phyloP scores from a whole-genome alignment of 2,113 vertebrate genomes.

The Tor tambroides region DNA sequence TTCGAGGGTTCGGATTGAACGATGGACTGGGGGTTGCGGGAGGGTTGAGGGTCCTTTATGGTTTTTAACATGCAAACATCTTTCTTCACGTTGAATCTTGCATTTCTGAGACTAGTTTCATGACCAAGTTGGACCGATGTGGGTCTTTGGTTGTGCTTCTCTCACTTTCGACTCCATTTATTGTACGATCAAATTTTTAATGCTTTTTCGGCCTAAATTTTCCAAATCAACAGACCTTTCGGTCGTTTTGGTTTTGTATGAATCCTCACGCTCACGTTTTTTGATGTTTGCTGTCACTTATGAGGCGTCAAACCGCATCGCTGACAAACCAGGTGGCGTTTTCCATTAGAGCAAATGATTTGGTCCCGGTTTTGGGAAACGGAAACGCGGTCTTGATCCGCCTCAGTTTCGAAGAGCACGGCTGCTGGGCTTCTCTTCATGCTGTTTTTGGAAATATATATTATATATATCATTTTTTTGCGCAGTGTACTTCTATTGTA shows the following conservation, averaged over 20 bases:
- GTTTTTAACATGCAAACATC: conserved; percentile 5
- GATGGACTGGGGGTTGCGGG: conserved; percentile 33
- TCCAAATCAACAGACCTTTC: neutral
- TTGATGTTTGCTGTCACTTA: neutral
- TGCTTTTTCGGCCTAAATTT: neutral
- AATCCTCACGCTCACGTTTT: neutral
- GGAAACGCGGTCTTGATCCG: neutral
- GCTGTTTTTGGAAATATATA: conserved; percentile 70
- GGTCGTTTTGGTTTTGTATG: neutral
- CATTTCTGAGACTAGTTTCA: neutral
- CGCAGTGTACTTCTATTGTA: conserved; percentile 64
- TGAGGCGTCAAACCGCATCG: neutral
- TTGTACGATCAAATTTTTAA: neutral
- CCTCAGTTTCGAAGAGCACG: neutral
- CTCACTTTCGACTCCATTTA: neutral
- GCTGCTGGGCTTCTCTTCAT: conserved; percentile 57
- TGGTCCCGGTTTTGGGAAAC: neutral
- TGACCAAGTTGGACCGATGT: neutral
- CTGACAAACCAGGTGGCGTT: neutral
- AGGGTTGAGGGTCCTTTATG: neutral
- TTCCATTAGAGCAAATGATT: neutral
- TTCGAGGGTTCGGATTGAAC: conserved; percentile 27
- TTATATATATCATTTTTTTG: conserved; percentile 65
- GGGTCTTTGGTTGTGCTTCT: neutral
- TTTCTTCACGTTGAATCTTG: conserved; percentile 23